phyloP scores from a whole-genome alignment of 2,113 vertebrate species.

The Alethe diademata region DNA sequence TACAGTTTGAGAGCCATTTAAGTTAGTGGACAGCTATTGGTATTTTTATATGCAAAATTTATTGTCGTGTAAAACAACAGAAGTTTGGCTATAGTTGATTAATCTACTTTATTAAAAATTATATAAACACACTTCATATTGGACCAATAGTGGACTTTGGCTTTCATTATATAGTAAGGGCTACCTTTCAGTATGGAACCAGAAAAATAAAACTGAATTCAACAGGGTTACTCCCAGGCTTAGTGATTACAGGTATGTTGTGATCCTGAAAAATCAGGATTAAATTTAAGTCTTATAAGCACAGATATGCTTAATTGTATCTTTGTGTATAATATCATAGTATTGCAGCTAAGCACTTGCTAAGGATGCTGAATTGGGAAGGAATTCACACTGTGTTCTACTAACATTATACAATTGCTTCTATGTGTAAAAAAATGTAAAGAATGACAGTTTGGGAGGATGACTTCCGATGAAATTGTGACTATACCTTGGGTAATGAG shows the following conservation, averaged over 20 bases:
- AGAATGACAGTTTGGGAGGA: not conserved
- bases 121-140: not conserved
- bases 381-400: not conserved
- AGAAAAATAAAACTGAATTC: not conserved
- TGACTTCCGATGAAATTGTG: not conserved
- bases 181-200: not conserved
- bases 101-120: not conserved
- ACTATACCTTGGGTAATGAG: not conserved
- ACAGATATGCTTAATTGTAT: not conserved
- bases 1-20: not conserved
- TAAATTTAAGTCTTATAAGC: not conserved
- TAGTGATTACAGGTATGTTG: not conserved
- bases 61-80: not conserved
- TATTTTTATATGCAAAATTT: not conserved
- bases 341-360: not conserved
- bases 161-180: not conserved
- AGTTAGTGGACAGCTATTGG: not conserved
- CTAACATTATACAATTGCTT: not conserved
- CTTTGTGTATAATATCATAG: not conserved
- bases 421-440: not conserved
- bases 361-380: not conserved
- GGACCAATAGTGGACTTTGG: not conserved
- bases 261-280: not conserved
- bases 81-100: not conserved
- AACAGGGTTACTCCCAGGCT: not conserved